These are phyloP conservation scores for Asobara japonica DNA, from an alignment of 1,140 invertebrate genomes.

Conservation along the genomic window DNA sequence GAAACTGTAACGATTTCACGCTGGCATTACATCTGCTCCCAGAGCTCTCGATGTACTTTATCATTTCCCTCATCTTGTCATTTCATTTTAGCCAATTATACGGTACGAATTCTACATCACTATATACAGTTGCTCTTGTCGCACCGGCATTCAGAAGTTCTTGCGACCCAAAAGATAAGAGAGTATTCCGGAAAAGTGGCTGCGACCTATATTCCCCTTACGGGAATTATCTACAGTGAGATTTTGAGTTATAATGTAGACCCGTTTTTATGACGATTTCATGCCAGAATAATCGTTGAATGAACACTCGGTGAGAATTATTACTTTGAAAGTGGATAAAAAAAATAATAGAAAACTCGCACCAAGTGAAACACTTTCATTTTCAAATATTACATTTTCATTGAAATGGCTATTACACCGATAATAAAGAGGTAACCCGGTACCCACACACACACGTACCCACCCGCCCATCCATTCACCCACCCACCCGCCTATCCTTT, in stretches of 20 bases:
- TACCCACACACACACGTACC: too few species aligned
- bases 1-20: too few species aligned
- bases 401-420: too few species aligned
- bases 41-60: background rate
- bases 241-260: background rate
- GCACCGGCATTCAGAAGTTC: constrained; percentile 1
- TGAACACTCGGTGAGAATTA: background rate
- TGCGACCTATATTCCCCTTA: constrained; percentile 41
- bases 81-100: background rate
- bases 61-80: background rate
- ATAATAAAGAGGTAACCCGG: too few species aligned
- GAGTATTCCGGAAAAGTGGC: constrained; percentile 45
- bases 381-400: too few species aligned
- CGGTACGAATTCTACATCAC: background rate
- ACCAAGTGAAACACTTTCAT: constrained; percentile 37
- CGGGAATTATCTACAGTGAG: background rate
- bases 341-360: background rate
- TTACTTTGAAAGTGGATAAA: background rate
- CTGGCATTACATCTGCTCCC: too few species aligned
- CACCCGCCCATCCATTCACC: too few species aligned
- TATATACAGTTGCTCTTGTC: background rate
- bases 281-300: background rate
- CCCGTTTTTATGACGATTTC: background rate
- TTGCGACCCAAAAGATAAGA: constrained; percentile 44
- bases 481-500: too few species aligned